Percentiles rank a stretch among this genome's conserved stretches.
These are phyloP conservation scores for Eulemur rubriventer DNA, from an alignment of 2,797 vertebrate genomes.

Conservation along the genomic window DNA sequence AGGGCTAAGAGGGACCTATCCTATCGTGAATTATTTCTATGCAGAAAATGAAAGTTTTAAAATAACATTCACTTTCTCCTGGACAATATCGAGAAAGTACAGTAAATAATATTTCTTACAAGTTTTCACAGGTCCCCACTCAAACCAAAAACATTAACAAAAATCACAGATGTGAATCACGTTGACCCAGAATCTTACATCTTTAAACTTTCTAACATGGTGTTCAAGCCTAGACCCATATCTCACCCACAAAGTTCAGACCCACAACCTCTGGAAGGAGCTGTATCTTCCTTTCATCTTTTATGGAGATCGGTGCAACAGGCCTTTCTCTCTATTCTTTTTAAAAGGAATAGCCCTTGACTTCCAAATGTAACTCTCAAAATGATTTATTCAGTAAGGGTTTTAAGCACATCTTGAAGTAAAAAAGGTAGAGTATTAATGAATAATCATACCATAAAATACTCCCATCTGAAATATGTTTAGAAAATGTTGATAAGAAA, in stretches of 20 bases:
- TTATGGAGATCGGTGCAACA: not conserved
- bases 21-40: not conserved
- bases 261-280: not conserved
- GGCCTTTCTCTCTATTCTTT: not conserved
- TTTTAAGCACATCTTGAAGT: not conserved
- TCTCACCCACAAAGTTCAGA: not conserved
- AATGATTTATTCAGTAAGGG: not conserved
- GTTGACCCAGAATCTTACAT: not conserved
- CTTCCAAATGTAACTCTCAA: not conserved
- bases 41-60: not conserved
- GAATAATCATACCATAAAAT: not conserved
- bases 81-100: not conserved
- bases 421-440: not conserved
- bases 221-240: not conserved
- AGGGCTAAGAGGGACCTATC: not conserved
- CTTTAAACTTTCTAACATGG: not conserved
- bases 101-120: not conserved
- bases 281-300: not conserved
- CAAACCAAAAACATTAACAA: not conserved
- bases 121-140: not conserved
- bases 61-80: not conserved
- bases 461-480: not conserved
- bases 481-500: not conserved
- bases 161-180: not conserved
- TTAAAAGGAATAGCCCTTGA: not conserved